Evolutionary conservation across 2,888 invertebrate genomes (phyloP), one percentile per base, ranked within the genome.

Genomic region (Conus canariensis): DNA sequence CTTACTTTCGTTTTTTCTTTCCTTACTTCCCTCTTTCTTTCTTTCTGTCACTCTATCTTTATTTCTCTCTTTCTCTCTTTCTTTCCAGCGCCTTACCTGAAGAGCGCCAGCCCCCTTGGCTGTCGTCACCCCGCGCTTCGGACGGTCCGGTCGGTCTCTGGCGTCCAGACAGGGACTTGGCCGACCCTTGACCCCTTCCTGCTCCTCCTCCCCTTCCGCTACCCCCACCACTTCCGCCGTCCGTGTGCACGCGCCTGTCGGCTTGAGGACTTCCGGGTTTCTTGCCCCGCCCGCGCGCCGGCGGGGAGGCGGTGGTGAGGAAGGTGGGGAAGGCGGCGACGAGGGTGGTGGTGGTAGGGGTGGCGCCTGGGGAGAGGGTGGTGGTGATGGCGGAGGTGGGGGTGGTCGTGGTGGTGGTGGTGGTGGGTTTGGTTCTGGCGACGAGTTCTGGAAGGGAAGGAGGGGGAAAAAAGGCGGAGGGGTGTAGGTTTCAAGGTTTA

Each of bases 341-440:
- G 56, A 56, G 22, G 4, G 88, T 59, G 14, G 25, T n/a, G 80
- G 45, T 67, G 45, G 56, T 88, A 0, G 82, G 64, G 30, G 82
- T 45, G 8, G 89, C 3, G n/a, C 45, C 45, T 16, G 89, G 45
- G 45, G 45, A 45, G 45, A 45, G 85, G 64, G 89, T 89, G 59
- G 85, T 89, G 14, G 85, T 82, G 58, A 25, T 16, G 25, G 59
- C 59, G n/a, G 45, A 45, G 45, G 45, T 45, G 45, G 45, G 45
- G 45, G 45, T 45, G 2, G 45, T 45, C 3, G 45, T 77, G 77
- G 88, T 77, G 8, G 88, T 82, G 45, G 82, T 88, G 12, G 88
- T 59, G 45, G 88, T 60, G 64, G 88, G 88, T 82, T 64, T 88
- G 60, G 88, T 88, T 19, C 83, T 59, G 25, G 19, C 30, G 64